These are phyloP conservation scores for Cyclura pinguis DNA, from an alignment of 2,797 vertebrate species.

Conservation along the genomic window DNA sequence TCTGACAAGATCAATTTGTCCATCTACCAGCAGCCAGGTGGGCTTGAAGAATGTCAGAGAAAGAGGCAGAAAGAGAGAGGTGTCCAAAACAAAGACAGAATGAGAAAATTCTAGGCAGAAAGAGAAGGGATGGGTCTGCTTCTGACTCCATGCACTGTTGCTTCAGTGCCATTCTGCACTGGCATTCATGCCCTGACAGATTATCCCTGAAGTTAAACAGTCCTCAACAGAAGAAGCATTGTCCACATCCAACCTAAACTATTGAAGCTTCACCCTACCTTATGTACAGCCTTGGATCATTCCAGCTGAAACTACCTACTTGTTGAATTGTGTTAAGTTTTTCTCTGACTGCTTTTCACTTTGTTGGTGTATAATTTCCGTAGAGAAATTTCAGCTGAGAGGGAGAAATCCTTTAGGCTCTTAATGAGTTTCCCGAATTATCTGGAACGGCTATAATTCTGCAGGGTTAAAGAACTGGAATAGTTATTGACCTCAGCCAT, in stretches of 20 bases:
- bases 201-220: background rate
- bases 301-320: background rate
- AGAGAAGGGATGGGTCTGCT: background rate
- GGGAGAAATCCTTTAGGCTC: conserved; percentile 67
- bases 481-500: conserved; percentile 71
- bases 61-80: background rate
- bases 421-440: conserved; percentile 78
- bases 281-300: background rate
- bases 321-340: conserved; percentile 30
- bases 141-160: background rate
- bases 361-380: conserved; percentile 65
- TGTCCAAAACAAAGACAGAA: background rate
- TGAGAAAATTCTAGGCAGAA: background rate
- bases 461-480: conserved; percentile 73
- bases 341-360: conserved; percentile 50
- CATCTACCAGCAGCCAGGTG: background rate
- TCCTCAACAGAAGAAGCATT: background rate
- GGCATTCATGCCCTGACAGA: background rate
- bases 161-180: background rate
- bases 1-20: background rate
- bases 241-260: background rate
- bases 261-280: too few species aligned
- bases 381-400: conserved; percentile 62
- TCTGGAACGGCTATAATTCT: conserved; percentile 67
- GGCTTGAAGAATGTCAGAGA: background rate